Percentiles rank a stretch among this genome's conserved stretches.
Conservation (phyloP, 2,888 invertebrate species). For the Pseudococcus viburni region DNA sequence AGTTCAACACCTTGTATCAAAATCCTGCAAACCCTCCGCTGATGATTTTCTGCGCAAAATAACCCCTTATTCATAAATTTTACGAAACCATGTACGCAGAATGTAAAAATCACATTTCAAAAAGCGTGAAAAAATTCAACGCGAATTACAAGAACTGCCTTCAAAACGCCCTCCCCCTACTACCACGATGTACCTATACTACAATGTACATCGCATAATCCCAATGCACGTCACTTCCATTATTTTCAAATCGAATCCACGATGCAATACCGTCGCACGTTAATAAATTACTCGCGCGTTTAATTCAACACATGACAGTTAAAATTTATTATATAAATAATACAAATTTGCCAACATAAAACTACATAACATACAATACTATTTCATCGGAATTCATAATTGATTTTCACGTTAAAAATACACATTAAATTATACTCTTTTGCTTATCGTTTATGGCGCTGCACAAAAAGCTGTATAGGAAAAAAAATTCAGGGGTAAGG, state of each 20-base stretch:
- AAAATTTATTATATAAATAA: constrained; percentile 50
- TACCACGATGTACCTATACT: no score
- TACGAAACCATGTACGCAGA: no score
- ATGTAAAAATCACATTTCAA: no score
- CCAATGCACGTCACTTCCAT: neutral
- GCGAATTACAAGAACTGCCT: no score
- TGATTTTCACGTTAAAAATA: constrained; percentile 49
- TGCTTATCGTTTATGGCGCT: constrained; percentile 33
- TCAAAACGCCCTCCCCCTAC: no score
- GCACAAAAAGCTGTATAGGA: constrained; percentile 24
- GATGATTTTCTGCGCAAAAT: no score
- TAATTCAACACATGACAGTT: constrained; percentile 40
- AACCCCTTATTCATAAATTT: no score
- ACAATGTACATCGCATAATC: no score
- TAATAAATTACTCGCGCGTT: neutral
- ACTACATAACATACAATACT: constrained; percentile 52
- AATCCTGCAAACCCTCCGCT: no score
- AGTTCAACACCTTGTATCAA: no score
- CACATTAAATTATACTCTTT: constrained; percentile 32
- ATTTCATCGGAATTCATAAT: constrained; percentile 14
- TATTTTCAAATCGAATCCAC: constrained; percentile 2
- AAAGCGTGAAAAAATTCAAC: no score
- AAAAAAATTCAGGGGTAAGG: neutral
- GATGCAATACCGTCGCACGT: neutral
- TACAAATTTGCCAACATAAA: constrained; percentile 54